Evolutionary conservation across 2,888 invertebrate genomes (phyloP), one percentile per base, ranked within the genome.

Genomic region (Philopedon plagiatum): DNA sequence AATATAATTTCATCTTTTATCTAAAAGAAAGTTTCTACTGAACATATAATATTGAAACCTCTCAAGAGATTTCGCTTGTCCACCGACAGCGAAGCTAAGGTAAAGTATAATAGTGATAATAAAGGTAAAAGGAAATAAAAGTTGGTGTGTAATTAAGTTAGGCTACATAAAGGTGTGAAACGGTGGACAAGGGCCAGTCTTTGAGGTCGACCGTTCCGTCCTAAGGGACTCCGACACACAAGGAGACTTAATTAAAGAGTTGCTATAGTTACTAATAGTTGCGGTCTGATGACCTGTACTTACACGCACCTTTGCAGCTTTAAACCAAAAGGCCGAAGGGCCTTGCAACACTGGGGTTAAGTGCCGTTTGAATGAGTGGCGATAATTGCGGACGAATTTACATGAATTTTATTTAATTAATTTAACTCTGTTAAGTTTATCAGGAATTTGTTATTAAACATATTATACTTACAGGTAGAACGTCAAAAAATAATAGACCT

Each of bases 181-280:
- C 73, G 73, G 73, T 73, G 69, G 73, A 65, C 73, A 73, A 80
- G 73, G 75, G 75, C 74, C 78, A 77, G 78, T 78, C 80, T 80
- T 80, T 80, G 81, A 81, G 81, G 79, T 80, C 79, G 79, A 77
- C 78, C 75, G 77, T 76, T 80, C 70, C 77, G 75, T 78, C 77
- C 77, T 73, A 41, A 69, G 75, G 78, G 76, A 77, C 70, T 75
- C 75, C 72, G 76, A 71, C 75, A 68, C 73, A 78, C 78, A 77
- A 73, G 77, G 77, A 71, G 79, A 78, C 81, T 81, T 81, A 82
- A 82, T 81, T 81, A 81, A 80, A 80, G 80, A 78, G 82, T 82
- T 80, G 82, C 82, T 81, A 82, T 81, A 81, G 82, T 75, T 80
- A 82, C 82, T 81, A 82, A 82, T 81, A 81, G 82, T 80, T 78